These are phyloP conservation scores for Thaumetopoea pityocampa DNA, from an alignment of 1,140 invertebrate genomes.

Conservation along the genomic window DNA sequence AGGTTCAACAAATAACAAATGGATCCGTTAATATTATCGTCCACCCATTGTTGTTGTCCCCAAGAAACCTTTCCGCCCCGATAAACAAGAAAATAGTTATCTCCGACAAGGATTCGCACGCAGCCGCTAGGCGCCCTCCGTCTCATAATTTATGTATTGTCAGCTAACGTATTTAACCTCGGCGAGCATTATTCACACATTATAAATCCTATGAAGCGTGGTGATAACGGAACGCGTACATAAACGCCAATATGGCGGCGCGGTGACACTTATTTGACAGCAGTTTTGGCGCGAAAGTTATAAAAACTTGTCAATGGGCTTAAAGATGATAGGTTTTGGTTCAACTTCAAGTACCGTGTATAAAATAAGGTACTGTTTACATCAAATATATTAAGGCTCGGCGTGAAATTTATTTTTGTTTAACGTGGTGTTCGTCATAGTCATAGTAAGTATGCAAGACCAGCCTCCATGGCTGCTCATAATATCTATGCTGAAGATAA, in stretches of 20 bases:
- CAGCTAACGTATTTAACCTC: constrained; percentile 59
- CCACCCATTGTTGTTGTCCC: constrained; percentile 13
- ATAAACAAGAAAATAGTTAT: constrained; percentile 64
- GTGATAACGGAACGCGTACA: constrained; percentile 48
- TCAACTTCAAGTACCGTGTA: too few relatives aligned
- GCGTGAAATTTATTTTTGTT: too few relatives aligned
- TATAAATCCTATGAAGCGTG: constrained; percentile 61
- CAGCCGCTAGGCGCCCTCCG: constrained; percentile 15
- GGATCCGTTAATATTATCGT: too few relatives aligned
- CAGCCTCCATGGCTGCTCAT: too few relatives aligned
- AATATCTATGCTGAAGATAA: too few relatives aligned
- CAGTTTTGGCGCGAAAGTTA: constrained; percentile 42
- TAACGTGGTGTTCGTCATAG: too few relatives aligned
- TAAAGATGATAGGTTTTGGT: too few relatives aligned
- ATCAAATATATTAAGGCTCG: too few relatives aligned
- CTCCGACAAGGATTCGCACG: constrained; percentile 30
- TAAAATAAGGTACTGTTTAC: too few relatives aligned
- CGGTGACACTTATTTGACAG: constrained; percentile 46
- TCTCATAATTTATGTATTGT: constrained; percentile 69
- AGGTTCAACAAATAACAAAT: too few relatives aligned
- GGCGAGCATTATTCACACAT: constrained; percentile 59
- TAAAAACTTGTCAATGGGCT: too few relatives aligned
- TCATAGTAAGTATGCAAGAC: too few relatives aligned
- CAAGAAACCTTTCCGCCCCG: constrained; percentile 41
- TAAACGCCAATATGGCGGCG: constrained; percentile 48